Evolutionary conservation across 1,140 invertebrate genomes (phyloP).

Genomic region (Steinernema khuongi): DNA sequence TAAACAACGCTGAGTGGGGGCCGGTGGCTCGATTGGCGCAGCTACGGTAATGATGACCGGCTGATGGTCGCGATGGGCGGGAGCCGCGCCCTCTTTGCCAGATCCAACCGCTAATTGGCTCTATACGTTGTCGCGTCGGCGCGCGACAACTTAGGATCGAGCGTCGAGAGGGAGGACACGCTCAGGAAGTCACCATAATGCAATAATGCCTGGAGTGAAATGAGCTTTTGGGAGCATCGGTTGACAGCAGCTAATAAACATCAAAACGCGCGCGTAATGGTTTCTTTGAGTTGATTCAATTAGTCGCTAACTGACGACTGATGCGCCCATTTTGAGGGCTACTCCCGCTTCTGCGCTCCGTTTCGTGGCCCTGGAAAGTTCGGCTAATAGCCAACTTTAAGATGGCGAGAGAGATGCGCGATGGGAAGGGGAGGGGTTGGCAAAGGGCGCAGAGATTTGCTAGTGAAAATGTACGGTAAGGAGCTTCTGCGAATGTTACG

Average conservation of each 20-base stretch:
- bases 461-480: background rate
- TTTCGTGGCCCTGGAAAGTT: background rate
- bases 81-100: background rate
- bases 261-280: constrained; percentile 16
- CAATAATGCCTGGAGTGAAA: constrained; percentile 10
- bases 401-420: too few relatives aligned
- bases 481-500: background rate
- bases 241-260: constrained; percentile 10
- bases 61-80: constrained; percentile 13
- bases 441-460: too few relatives aligned
- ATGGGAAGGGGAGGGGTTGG: too few relatives aligned
- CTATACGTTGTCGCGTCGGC: background rate
- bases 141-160: background rate
- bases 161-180: too few relatives aligned
- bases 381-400: background rate
- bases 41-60: constrained; percentile 9
- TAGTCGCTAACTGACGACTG: constrained; percentile 11
- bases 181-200: background rate
- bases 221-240: background rate
- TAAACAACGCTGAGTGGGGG: background rate
- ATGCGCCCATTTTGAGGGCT: background rate
- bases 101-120: background rate
- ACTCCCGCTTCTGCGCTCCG: background rate
- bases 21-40: too few relatives aligned
- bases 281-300: constrained; percentile 13